A percentile compares a stretch with the other conserved stretches of the same genome.
Evolutionary conservation across 2,888 invertebrate species (phyloP).

Genomic region (Metallyticus violacea): DNA sequence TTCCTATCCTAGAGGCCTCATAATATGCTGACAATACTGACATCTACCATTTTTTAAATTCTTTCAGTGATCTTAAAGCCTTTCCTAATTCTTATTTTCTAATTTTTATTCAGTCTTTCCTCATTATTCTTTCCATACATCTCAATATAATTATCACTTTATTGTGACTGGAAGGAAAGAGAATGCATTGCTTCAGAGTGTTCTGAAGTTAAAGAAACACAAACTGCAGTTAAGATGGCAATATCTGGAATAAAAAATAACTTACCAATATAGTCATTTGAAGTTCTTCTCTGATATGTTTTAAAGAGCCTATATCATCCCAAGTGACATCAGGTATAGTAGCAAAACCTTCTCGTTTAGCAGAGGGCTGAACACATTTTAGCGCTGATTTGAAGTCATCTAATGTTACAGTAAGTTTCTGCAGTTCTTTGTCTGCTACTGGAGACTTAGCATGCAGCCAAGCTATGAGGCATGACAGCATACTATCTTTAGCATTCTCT

Average conservation of each 20-base stretch:
- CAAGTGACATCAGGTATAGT: constrained; percentile 97
- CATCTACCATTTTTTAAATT: no score
- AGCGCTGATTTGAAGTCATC: constrained; percentile 77
- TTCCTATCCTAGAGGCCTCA: no score
- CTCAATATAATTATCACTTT: no score
- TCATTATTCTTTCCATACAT: no score
- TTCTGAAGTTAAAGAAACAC: no score
- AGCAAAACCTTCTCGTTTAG: constrained; percentile 95
- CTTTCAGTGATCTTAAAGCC: no score
- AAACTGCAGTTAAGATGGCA: no score
- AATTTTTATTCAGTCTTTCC: no score
- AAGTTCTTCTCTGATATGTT: constrained; percentile 82
- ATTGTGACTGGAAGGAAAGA: no score
- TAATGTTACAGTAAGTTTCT: constrained; percentile 64
- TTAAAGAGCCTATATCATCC: constrained; percentile 93
- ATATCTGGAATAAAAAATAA: neutral
- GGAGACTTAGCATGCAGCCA: constrained; percentile 47
- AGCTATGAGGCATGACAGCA: neutral
- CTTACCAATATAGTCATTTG: constrained; percentile 81
- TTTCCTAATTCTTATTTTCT: no score
- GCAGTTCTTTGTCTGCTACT: constrained; percentile 60
- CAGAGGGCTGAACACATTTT: constrained; percentile 83
- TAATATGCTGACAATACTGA: no score
- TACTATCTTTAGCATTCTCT: neutral
- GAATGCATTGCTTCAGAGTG: no score